These are phyloP conservation scores for Dreissena polymorpha DNA, from an alignment of 1,140 invertebrate genomes.

Conservation along the genomic window DNA sequence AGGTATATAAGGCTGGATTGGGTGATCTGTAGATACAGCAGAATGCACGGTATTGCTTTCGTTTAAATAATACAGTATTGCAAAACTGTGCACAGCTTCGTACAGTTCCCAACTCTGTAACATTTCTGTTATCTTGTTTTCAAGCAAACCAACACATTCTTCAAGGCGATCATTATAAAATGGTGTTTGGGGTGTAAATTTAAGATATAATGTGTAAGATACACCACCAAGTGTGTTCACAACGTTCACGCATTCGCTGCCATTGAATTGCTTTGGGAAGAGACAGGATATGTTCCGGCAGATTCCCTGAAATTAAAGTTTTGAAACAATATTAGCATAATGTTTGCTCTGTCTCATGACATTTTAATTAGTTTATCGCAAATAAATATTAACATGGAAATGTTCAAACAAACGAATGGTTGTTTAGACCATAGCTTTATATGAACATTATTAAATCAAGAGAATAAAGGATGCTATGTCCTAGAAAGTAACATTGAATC, in stretches of 20 bases:
- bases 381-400: not conserved
- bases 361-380: not conserved
- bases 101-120: not conserved
- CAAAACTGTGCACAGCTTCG: not conserved
- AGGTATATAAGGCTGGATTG: too few relatives aligned
- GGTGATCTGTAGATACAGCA: too few relatives aligned
- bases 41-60: too few relatives aligned
- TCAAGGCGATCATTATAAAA: not conserved
- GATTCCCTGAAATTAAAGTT: constrained; percentile 8
- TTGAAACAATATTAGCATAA: not conserved
- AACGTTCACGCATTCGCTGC: constrained; percentile 8
- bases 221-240: constrained; percentile 19
- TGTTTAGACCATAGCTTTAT: not conserved
- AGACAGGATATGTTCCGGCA: constrained; percentile 17
- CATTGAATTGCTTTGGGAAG: constrained; percentile 23
- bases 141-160: not conserved
- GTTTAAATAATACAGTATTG: not conserved
- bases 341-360: not conserved
- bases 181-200: constrained; percentile 1
- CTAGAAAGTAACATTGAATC: too few relatives aligned
- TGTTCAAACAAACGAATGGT: not conserved
- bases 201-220: constrained; percentile 1
- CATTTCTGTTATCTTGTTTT: not conserved
- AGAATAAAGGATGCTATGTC: not conserved
- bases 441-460: not conserved